Evolutionary conservation across 2,113 vertebrate species (phyloP).

Genomic region (Clupea harengus): DNA sequence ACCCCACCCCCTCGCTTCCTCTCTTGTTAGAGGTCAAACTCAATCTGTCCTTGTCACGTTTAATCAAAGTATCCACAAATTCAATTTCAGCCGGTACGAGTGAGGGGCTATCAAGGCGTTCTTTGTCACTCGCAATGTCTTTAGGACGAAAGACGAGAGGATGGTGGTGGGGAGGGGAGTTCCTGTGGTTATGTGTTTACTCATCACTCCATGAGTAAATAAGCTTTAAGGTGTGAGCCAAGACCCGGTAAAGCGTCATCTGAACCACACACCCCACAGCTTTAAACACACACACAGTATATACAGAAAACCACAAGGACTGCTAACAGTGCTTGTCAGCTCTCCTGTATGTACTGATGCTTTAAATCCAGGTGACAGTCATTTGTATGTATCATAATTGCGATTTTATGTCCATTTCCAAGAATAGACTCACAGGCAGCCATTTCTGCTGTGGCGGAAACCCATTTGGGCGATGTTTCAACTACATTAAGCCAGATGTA

Average conservation of each 20-base stretch:
- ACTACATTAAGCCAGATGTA: slow-evolving; percentile 14
- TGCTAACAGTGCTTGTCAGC: neutral
- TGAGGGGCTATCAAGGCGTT: slow-evolving; percentile 59
- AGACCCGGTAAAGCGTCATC: neutral
- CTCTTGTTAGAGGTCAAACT: slow-evolving; percentile 67
- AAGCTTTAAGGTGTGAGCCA: slow-evolving; percentile 40
- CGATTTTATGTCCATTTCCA: neutral
- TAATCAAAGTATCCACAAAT: slow-evolving; percentile 70
- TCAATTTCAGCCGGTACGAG: slow-evolving; percentile 61
- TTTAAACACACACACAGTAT: neutral
- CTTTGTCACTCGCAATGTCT: slow-evolving; percentile 47
- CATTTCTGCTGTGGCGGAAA: neutral
- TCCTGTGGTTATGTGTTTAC: slow-evolving; percentile 44
- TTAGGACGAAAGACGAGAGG: slow-evolving; percentile 47
- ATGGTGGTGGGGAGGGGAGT: slow-evolving; percentile 34
- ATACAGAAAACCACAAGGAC: neutral
- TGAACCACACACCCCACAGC: slow-evolving; percentile 33
- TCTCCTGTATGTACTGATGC: neutral
- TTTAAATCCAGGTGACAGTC: neutral
- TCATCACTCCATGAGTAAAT: slow-evolving; percentile 28
- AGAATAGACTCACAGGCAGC: neutral
- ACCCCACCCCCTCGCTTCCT: slow-evolving; percentile 41
- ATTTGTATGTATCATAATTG: slow-evolving; percentile 1
- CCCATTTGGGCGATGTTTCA: neutral
- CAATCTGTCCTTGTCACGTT: slow-evolving; percentile 71